Base-by-base conservation (phyloP, 2,888 invertebrate genomes). In the Brachypalpus laphriformis region DNA sequence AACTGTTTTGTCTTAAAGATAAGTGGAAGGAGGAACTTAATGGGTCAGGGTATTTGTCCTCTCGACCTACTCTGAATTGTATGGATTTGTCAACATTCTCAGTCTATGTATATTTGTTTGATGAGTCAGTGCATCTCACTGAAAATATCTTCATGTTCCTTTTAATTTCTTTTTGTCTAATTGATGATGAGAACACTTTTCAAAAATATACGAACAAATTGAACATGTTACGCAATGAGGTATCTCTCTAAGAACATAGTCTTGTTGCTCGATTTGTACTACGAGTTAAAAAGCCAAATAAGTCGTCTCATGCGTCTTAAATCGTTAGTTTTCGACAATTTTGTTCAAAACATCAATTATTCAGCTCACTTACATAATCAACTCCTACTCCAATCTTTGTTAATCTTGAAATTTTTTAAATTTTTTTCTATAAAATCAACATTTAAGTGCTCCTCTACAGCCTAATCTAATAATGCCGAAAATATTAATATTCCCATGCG, bases 181-280 rank as follows among this genome's bases (percentile, higher is more conserved):
- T n/a, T 51, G 20, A 51, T 51, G 59, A 25, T 71, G 71, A 71
- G 22, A 49, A 37, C 51, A 51, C 51, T 37, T 66, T 59, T 59
- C 49, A 71, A 47, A 71, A 59, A 49, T 59, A 28, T 25, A 16
- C 70, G 22, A 11, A 37, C 49, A 34, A 49, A 59, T 61, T 40
- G 49, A 28, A 22, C 66, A 40, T 37, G 9, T 2, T 9, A 31
- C 54, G 54, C 54, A 25, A 51, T 22, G 47, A 49, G 7, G 31
- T 1, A 31, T 31, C 8, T 7, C 31, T 7, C 31, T 1, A 7
- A 31, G 5, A 3, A 25, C 5, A 31, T 31, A 4, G 2, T 31
- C 8, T 31, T 31, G 7, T 3, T 1, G 28, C 11, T 9, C 7
- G 8, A 34, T 34, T 8, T 1, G 34, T 9, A 3, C 7, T 7